Base-by-base conservation (phyloP, 1,140 invertebrate species). In the Drosophila ambigua region DNA sequence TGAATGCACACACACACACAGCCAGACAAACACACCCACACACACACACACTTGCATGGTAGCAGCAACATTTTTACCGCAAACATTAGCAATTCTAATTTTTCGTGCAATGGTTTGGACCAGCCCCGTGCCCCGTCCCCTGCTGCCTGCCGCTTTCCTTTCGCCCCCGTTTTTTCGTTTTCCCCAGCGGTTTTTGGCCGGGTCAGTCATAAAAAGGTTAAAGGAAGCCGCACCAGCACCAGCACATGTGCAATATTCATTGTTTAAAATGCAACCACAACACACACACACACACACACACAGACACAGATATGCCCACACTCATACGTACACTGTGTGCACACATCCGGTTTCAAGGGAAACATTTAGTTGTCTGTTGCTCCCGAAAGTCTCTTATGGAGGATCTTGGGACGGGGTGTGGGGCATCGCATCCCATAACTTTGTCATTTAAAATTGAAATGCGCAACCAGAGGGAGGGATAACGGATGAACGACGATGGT, bases 81-180 rank as follows among this genome's bases (percentile, higher is more conserved):
- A 80, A 80, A 80, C 78, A 80, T 80, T 81, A 80, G 78, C 78
- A 80, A 80, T 80, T 80, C 78, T 77, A 80, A 80, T 80, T 80
- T 80, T 67, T 80, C 72, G 78, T 80, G 67, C 78, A 72, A 65
- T 57, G 72, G 66, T 52, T 71, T 46, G 57, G 64, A 59, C 71
- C 49, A 57, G 48, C 45, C 39, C 45, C 35, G 4, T 1, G 13
- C 4, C 9, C 35, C 35, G 4, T 58, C 39, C 67, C 39, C 39
- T 39, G 60, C 1, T 11, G 4, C 9, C 4, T 11, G 9, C 35
- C 35, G 41, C 57, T 71, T 49, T 26, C 16, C 35, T 55, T 55
- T 43, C 9, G 9, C 3, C 24, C n/a, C 6, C 24, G n/a, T 57
- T 57, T 57, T 26, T 24, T 9, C 23, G 16, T 39, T 39, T 39